Conservation (phyloP, 2,888 invertebrate species). For the Drosophila emarginata region DNA sequence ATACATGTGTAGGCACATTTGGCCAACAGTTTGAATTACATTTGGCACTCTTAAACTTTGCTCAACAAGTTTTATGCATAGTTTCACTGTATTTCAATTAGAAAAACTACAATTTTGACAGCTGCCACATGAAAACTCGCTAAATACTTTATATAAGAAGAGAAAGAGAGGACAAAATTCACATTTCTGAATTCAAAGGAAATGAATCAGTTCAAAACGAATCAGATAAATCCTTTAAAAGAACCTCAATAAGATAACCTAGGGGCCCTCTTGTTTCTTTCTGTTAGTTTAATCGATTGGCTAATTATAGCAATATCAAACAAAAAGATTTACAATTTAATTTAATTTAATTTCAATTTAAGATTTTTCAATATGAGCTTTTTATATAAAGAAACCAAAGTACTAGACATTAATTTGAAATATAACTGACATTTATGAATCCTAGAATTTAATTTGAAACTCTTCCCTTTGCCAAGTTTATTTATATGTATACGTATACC, state of each 20-base stretch:
- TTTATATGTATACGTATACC: constrained; percentile 34
- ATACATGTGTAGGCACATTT: constrained; percentile 4
- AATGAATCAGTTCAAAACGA: background rate
- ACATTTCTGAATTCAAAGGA: background rate
- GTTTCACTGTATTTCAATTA: constrained; percentile 66
- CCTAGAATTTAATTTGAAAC: background rate
- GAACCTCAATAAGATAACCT: too few relatives aligned
- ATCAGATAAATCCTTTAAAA: too few relatives aligned
- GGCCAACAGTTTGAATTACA: constrained; percentile 41
- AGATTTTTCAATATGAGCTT: background rate
- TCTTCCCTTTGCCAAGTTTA: background rate
- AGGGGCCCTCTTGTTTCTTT: too few relatives aligned
- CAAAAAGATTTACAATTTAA: background rate
- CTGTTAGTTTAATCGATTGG: too few relatives aligned
- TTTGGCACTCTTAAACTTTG: constrained; percentile 40
- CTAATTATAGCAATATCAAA: too few relatives aligned
- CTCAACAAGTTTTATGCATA: constrained; percentile 59
- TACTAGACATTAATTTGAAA: constrained; percentile 6
- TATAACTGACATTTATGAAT: constrained; percentile 11
- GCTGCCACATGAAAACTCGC: background rate
- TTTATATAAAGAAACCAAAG: background rate
- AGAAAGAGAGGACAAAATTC: background rate
- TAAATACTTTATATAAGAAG: background rate
- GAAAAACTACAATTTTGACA: constrained; percentile 19
- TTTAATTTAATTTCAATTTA: too few relatives aligned